Evolutionary conservation across 2,797 vertebrate species (phyloP).

Genomic region (Acanthurus tractus): DNA sequence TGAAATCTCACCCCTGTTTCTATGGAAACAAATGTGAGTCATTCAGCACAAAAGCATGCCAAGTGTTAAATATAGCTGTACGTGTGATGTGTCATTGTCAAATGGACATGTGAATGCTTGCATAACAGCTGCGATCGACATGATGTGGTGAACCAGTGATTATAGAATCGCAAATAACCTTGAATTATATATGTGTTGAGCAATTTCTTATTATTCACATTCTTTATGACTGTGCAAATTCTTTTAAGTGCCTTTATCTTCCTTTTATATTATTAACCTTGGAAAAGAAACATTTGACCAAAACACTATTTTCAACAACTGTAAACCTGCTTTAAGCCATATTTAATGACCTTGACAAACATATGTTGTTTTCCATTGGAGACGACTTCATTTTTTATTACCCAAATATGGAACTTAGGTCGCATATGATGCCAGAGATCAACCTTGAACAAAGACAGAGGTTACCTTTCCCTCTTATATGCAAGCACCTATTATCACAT

Average conservation of each 20-base stretch:
- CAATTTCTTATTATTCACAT: neutral
- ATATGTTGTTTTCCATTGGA: neutral
- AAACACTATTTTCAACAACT: neutral
- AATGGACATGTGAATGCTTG: conserved; percentile 62
- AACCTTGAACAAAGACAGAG: no score
- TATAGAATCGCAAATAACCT: neutral
- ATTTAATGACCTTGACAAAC: neutral
- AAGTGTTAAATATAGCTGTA: conserved; percentile 72
- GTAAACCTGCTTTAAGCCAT: neutral
- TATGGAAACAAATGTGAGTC: conserved; percentile 77
- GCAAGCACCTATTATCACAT: neutral
- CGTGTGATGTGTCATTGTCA: conserved; percentile 72
- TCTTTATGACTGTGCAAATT: neutral
- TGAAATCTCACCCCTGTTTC: conserved; percentile 73
- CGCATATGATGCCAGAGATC: neutral
- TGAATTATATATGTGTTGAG: conserved; percentile 6
- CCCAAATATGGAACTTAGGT: neutral
- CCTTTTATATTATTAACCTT: neutral
- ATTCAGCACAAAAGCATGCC: conserved; percentile 57
- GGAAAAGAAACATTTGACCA: neutral
- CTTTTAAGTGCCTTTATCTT: neutral
- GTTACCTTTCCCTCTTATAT: no score
- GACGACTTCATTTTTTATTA: neutral
- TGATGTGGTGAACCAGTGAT: conserved; percentile 22
- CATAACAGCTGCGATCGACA: conserved; percentile 61